Percentiles rank a stretch among this genome's conserved stretches.
Conservation (phyloP, 2,113 vertebrate species). For the Zosterops japonicus region DNA sequence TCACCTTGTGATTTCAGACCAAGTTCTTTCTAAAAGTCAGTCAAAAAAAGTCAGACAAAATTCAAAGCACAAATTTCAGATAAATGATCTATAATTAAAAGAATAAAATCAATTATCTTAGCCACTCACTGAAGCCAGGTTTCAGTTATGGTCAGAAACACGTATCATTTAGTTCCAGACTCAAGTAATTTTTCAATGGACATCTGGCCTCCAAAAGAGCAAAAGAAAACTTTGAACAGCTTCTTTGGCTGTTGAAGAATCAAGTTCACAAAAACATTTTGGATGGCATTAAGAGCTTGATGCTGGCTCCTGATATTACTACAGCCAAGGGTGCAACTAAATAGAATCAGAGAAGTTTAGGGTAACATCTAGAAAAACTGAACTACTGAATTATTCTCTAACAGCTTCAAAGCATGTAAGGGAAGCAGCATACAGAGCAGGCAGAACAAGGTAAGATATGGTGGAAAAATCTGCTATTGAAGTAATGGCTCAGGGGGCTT, state of each 20-base stretch:
- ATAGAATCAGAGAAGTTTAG: background rate
- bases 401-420: background rate
- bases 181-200: background rate
- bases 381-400: background rate
- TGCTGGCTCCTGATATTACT: background rate
- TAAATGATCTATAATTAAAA: background rate
- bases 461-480: background rate
- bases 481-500: background rate
- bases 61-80: background rate
- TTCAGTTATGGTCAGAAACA: background rate
- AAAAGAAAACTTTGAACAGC: background rate
- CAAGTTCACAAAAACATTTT: background rate
- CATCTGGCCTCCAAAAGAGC: background rate
- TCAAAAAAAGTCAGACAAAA: background rate
- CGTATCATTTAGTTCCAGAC: background rate
- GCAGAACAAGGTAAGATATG: background rate
- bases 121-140: background rate
- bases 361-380: background rate
- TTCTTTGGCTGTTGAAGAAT: background rate
- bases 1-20: background rate
- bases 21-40: background rate
- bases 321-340: background rate
- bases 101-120: background rate
- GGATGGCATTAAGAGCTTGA: background rate
- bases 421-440: background rate